phyloP scores from a whole-genome alignment of 2,888 invertebrate genomes.

The Phytoseiulus persimilis region DNA sequence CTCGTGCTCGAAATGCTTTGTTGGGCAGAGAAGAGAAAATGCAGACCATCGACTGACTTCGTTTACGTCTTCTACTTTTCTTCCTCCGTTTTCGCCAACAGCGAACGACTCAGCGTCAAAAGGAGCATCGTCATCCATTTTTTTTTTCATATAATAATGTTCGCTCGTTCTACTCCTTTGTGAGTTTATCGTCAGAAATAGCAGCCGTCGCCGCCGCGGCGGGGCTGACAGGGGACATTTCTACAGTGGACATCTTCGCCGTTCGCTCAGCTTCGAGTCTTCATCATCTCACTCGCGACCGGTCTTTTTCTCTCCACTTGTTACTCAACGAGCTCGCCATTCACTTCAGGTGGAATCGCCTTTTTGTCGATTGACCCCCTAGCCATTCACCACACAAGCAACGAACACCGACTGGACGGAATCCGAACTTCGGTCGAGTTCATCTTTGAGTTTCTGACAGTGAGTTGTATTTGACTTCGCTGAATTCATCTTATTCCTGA shows the following conservation, averaged over 20 bases:
- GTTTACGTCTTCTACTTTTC: not conserved
- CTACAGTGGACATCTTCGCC: not conserved
- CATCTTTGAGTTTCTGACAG: not conserved
- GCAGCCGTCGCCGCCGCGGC: not conserved
- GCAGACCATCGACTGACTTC: not conserved
- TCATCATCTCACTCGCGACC: not conserved
- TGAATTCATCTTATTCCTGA: too few species aligned
- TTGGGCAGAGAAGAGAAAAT: not conserved
- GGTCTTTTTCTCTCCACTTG: not conserved
- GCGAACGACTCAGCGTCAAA: not conserved
- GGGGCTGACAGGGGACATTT: not conserved
- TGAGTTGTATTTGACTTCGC: too few species aligned
- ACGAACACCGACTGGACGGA: not conserved
- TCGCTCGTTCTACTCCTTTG: not conserved
- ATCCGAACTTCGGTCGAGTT: not conserved
- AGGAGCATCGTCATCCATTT: not conserved
- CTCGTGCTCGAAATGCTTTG: not conserved
- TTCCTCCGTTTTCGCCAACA: not conserved
- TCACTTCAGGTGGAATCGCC: not conserved
- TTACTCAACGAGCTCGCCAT: not conserved
- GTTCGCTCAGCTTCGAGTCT: not conserved
- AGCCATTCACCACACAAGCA: not conserved
- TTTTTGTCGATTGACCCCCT: not conserved
- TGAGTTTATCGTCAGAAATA: not conserved
- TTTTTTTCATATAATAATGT: not conserved